Base-by-base conservation (phyloP, 2,888 invertebrate genomes). In the Drosophila planitibia region DNA sequence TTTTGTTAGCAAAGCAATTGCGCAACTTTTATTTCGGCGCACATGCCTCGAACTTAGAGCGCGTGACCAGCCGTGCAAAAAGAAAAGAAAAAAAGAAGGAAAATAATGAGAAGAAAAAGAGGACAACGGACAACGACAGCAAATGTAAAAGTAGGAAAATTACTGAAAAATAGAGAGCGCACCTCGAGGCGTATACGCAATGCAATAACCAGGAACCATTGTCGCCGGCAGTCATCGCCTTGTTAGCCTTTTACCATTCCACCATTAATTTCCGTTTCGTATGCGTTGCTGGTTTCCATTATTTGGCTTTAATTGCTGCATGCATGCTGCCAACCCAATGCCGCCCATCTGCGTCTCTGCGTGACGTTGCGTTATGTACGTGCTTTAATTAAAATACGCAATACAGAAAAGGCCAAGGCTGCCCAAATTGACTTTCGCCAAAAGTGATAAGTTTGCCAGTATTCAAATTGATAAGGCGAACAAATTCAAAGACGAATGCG, bases 251-350 rank as follows among this genome's bases (percentile, higher is more conserved):
- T 86, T 86, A 61, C 73, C 70, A 57, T 35, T 58, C 76, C 69
- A 81, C 73, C 84, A 81, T 85, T 81, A 82, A 76, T 89, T 90
- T 90, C 65, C 89, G 89, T 85, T 89, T 90, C 76, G 86, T 79
- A 89, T 90, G 90, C 85, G 86, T 81, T 83, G 84, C 79, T 83
- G 89, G 84, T 74, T 83, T 76, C 85, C 82, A 90, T 90, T 90
- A 85, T 85, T 85, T 89, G 85, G 76, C 90, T 85, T 90, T 85
- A 90, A 85, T 85, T 85, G 90, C 89, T 89, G 85, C 86, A 85
- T 85, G 78, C 86, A 75, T 66, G 73, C 71, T 65, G 39, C 59
- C 39, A 6, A 3, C n/a, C 33, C 35, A 3, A 30, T 22, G 14
- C 35, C 32, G 9, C 22, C 32, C 19, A 12, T 28, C 33, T 25